Evolutionary conservation across 2,797 vertebrate species (phyloP).

Genomic region (Paratrypauchen microcephalus): DNA sequence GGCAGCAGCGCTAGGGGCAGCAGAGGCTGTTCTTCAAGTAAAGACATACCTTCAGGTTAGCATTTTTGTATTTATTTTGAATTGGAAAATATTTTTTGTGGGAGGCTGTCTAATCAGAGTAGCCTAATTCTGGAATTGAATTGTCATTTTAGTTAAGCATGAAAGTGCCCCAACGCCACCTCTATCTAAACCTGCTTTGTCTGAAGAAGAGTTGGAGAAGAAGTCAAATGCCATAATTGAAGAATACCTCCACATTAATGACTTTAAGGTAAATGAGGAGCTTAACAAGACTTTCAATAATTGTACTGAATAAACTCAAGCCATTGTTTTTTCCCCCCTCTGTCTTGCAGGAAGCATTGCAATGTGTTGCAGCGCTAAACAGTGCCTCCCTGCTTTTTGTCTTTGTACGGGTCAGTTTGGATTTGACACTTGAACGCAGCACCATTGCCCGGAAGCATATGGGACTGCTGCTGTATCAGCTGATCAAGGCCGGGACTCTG

Average conservation of each 20-base stretch:
- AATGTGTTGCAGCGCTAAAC: slow-evolving; percentile 91
- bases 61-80: background rate
- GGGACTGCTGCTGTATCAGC: slow-evolving; percentile 87
- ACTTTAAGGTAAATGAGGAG: slow-evolving; percentile 85
- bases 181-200: slow-evolving; percentile 79
- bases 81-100: background rate
- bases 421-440: slow-evolving; percentile 94
- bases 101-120: too few relatives aligned
- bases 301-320: background rate
- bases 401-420: slow-evolving; percentile 89
- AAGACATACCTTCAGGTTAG: slow-evolving; percentile 50
- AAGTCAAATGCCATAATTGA: slow-evolving; percentile 93
- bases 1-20: slow-evolving; percentile 68
- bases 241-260: slow-evolving; percentile 96
- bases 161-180: slow-evolving; percentile 75
- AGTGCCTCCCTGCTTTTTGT: slow-evolving; percentile 86
- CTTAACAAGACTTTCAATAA: background rate
- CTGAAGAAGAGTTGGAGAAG: slow-evolving; percentile 91
- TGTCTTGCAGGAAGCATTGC: slow-evolving; percentile 86
- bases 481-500: slow-evolving; percentile 82
- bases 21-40: slow-evolving; percentile 64
- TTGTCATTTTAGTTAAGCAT: slow-evolving; percentile 77
- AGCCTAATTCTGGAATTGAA: too few relatives aligned
- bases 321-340: background rate
- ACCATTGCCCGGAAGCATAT: slow-evolving; percentile 88